These are phyloP conservation scores for Pelusios castaneus DNA, from an alignment of 2,113 vertebrate genomes.

Conservation along the genomic window DNA sequence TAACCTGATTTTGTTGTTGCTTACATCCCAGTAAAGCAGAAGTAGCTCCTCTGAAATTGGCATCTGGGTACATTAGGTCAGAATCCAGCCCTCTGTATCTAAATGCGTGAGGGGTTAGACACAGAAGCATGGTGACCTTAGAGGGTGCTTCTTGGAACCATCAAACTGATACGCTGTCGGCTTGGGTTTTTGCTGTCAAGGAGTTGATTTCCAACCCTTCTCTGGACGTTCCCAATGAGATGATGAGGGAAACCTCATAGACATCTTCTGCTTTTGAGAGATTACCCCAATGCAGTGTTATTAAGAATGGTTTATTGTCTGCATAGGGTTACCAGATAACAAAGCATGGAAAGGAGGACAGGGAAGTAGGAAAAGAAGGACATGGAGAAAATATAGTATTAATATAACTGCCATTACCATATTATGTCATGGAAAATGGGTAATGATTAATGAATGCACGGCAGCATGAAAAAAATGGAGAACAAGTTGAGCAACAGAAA, in stretches of 20 bases:
- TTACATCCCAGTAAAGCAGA: rapidly evolving
- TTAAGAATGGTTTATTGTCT: background rate
- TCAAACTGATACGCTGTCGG: background rate
- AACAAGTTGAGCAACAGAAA: too few relatives aligned
- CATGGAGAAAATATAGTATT: too few relatives aligned
- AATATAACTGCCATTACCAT: too few relatives aligned
- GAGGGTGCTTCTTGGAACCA: background rate
- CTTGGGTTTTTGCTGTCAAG: conserved; percentile 20
- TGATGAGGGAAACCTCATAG: background rate
- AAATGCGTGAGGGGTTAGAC: rapidly evolving
- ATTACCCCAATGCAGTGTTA: background rate
- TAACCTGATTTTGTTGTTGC: background rate
- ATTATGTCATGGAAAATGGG: too few relatives aligned
- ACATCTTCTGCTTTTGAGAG: background rate
- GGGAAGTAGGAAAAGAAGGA: too few relatives aligned
- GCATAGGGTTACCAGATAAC: too few relatives aligned
- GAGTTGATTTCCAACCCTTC: background rate
- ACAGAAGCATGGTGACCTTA: rapidly evolving
- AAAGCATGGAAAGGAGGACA: too few relatives aligned
- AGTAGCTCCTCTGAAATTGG: background rate
- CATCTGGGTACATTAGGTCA: background rate
- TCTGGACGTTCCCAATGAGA: background rate
- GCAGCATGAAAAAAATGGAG: too few relatives aligned
- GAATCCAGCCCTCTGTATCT: rapidly evolving
- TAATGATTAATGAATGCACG: too few relatives aligned